phyloP scores from a whole-genome alignment of 2,113 vertebrate genomes.

The Larimichthys crocea region DNA sequence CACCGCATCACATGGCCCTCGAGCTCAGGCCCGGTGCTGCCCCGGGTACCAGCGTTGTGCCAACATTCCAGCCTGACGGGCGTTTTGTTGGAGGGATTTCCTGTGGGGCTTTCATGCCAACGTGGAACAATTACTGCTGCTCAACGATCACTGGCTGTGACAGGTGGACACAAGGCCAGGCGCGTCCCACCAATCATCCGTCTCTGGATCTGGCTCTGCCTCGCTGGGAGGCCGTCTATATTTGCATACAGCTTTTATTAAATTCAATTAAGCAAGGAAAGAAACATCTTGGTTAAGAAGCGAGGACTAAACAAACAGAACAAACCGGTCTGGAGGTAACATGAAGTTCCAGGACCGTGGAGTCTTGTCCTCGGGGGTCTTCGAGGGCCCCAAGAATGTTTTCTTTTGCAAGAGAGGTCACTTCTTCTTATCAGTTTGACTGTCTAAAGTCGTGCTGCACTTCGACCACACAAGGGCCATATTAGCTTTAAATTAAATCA shows the following conservation, averaged over 20 bases:
- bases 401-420: conserved; percentile 40
- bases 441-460: conserved; percentile 51
- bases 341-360: neutral
- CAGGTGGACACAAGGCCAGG: conserved; percentile 65
- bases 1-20: conserved; percentile 62
- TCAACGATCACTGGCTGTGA: conserved; percentile 61
- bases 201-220: conserved; percentile 7
- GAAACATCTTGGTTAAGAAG: conserved; percentile 1
- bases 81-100: conserved; percentile 82
- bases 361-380: neutral
- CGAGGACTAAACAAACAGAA: conserved; percentile 3
- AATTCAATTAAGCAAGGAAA: neutral
- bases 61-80: conserved; percentile 78
- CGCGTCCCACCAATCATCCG: conserved; percentile 29
- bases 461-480: conserved; percentile 69
- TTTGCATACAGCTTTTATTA: neutral
- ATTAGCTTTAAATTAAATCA: conserved; percentile 80
- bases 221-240: conserved; percentile 17
- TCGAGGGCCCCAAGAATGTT: neutral
- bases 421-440: conserved; percentile 59
- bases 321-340: neutral
- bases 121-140: conserved; percentile 71
- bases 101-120: conserved; percentile 73
- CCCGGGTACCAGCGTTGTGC: conserved; percentile 56
- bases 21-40: conserved; percentile 38